Conservation (phyloP, 2,113 vertebrate species). For the Cygnus atratus region DNA sequence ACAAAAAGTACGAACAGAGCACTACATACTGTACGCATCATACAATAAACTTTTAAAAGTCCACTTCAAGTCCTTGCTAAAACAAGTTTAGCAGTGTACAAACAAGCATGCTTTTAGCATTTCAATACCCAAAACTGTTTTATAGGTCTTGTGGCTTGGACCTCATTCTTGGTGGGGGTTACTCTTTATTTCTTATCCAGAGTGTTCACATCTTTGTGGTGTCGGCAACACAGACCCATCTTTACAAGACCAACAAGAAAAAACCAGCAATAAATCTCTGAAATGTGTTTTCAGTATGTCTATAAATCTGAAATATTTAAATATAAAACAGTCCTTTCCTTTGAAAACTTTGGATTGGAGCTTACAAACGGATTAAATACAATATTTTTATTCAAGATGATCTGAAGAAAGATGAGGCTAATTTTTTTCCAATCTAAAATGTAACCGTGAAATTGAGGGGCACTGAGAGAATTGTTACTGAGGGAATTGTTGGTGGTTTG, state of each 20-base stretch:
- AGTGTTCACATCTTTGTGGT: slow-evolving; percentile 70
- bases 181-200: slow-evolving; percentile 47
- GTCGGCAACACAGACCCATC: slow-evolving; percentile 44
- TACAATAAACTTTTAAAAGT: neutral
- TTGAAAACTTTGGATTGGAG: slow-evolving; percentile 24
- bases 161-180: slow-evolving; percentile 46
- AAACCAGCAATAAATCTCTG: slow-evolving; percentile 53
- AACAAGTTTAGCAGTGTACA: slow-evolving; percentile 53
- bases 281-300: slow-evolving; percentile 65
- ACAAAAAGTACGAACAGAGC: neutral
- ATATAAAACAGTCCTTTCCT: slow-evolving; percentile 29
- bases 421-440: neutral
- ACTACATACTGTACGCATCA: neutral
- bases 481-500: neutral
- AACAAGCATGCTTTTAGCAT: slow-evolving; percentile 63
- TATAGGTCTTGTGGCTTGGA: slow-evolving; percentile 62
- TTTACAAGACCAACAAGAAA: slow-evolving; percentile 47
- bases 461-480: neutral
- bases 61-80: slow-evolving; percentile 40
- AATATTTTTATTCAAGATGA: slow-evolving; percentile 17
- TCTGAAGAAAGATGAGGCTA: slow-evolving; percentile 15
- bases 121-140: slow-evolving; percentile 53
- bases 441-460: neutral
- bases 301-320: slow-evolving; percentile 61
- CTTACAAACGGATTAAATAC: neutral